Conservation (phyloP, 2,797 vertebrate genomes). For the Mycteria americana region DNA sequence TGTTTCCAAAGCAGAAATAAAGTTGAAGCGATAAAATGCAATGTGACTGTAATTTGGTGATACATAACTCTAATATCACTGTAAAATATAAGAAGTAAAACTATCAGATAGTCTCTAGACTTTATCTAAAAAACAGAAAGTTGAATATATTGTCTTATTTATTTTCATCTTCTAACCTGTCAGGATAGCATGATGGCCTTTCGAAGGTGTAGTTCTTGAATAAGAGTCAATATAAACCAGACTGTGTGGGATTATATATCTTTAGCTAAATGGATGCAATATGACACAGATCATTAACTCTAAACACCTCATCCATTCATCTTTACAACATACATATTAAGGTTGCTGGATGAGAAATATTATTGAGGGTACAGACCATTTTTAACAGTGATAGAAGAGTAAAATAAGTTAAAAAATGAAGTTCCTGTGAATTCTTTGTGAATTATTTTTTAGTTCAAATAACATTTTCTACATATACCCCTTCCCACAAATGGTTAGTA, state of each 20-base stretch:
- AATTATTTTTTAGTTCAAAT: conserved; percentile 26
- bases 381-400: conserved; percentile 25
- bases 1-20: conserved; percentile 7
- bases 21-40: conserved; percentile 24
- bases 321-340: conserved; percentile 48
- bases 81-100: conserved; percentile 21
- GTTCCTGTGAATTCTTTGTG: not conserved
- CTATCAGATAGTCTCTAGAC: not conserved
- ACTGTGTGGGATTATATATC: conserved; percentile 59
- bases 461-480: not conserved
- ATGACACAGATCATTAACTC: conserved; percentile 67
- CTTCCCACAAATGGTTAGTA: not conserved
- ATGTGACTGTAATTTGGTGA: not conserved
- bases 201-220: conserved; percentile 38
- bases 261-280: conserved; percentile 62
- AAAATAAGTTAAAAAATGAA: not conserved
- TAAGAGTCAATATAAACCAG: conserved; percentile 61
- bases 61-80: conserved; percentile 9
- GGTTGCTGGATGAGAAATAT: conserved; percentile 47
- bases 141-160: conserved; percentile 50
- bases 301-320: conserved; percentile 62
- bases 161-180: conserved; percentile 54
- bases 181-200: conserved; percentile 35
- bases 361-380: conserved; percentile 16
- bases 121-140: conserved; percentile 18